Evolutionary conservation across 2,113 vertebrate genomes (phyloP), one percentile per base, ranked within the genome.

Genomic region (Murina feae): DNA sequence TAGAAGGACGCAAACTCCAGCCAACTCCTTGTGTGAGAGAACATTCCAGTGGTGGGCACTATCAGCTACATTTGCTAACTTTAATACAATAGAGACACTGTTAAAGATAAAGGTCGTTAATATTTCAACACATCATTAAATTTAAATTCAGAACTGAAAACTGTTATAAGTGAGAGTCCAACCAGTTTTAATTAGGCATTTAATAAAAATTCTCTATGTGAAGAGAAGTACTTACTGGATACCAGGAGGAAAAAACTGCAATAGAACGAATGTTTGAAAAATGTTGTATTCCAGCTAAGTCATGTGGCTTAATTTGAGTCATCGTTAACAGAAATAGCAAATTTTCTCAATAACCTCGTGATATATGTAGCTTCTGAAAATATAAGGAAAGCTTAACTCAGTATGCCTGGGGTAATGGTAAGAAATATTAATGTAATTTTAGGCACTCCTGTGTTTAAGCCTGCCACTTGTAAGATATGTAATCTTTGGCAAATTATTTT

Each of bases 71-170:
- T 95, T 96, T 96, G 94, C 97, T 96, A 97, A 95, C 92, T 94
- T 96, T 68, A 95, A 79, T 90, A 92, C 94, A 95, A 93, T 55
- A 78, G 92, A 96, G 93, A 90, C 91, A 90, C 76, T 94, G 94
- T 95, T 95, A 96, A 97, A 96, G 95, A 97, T 86, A 97, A 97
- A 97, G 94, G 93, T 93, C 95, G 95, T 97, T 96, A 97, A 97
- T 96, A 96, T 97, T 97, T 97, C 66, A 97, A 95, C 88, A 97
- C 81, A 93, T 96, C 94, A 96, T 97, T 97, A 97, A 84, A 94
- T 95, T 96, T 96, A 97, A 96, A 97, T 97, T 97, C 94, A 92
- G 87, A 95, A 95, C 72, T 66, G 68, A 97, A 90, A 89, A 96
- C 91, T 92, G 74, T 96, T 97, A 83, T 92, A 96, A 95, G 96